Percentiles rank a stretch among this genome's conserved stretches.
Evolutionary conservation across 2,113 vertebrate species (phyloP).

Genomic region (Prunella fulvescens): DNA sequence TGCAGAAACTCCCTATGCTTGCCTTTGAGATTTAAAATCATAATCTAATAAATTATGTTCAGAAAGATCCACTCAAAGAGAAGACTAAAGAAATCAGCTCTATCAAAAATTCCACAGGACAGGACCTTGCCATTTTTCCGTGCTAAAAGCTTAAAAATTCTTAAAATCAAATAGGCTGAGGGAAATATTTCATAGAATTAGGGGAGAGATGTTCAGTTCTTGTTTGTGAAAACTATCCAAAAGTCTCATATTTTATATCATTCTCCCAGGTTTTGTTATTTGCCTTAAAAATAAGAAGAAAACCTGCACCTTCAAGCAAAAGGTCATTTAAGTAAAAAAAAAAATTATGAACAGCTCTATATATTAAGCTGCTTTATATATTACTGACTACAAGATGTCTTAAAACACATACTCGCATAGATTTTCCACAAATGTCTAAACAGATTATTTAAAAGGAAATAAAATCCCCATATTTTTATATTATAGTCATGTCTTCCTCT

Average conservation of each 20-base stretch:
- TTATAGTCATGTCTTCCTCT: background rate
- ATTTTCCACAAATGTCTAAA: background rate
- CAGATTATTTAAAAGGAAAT: background rate
- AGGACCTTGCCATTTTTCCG: background rate
- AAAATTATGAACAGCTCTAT: background rate
- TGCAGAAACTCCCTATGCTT: background rate
- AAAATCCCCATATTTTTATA: background rate
- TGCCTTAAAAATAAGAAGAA: background rate
- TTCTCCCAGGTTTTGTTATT: background rate
- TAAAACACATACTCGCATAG: background rate
- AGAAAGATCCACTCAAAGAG: background rate
- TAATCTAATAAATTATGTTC: background rate
- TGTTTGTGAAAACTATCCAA: background rate
- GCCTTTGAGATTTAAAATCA: slow-evolving; percentile 31
- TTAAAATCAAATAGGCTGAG: background rate
- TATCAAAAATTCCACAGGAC: background rate
- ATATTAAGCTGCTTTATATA: background rate
- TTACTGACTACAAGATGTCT: background rate
- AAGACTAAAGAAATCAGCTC: background rate
- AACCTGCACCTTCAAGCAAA: background rate
- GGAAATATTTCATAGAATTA: background rate
- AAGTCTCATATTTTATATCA: background rate
- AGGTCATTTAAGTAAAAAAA: background rate
- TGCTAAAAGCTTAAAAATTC: background rate
- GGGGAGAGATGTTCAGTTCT: background rate